phyloP scores from a whole-genome alignment of 2,113 vertebrate species.

The Oncorhynchus keta region DNA sequence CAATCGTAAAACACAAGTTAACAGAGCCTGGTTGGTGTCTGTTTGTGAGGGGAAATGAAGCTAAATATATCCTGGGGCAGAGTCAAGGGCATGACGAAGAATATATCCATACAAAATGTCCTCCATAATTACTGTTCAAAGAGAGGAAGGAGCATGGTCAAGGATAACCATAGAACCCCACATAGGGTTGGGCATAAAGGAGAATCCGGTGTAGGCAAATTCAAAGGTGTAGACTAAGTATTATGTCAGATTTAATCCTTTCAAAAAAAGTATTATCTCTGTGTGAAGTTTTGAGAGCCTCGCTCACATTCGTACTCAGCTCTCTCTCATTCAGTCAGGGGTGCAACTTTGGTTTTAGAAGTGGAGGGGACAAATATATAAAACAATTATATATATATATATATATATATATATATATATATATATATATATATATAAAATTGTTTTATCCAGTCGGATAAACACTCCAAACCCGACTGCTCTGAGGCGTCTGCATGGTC shows the following conservation, averaged over 20 bases:
- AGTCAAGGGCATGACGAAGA: neutral
- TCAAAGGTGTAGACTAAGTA: too few species aligned
- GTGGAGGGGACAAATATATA: too few species aligned
- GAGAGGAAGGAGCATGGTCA: neutral
- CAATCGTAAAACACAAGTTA: neutral
- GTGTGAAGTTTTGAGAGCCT: neutral
- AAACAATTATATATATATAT: too few species aligned
- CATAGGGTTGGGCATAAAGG: too few species aligned
- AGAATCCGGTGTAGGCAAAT: too few species aligned
- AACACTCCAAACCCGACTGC: too few species aligned
- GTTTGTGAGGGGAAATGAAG: neutral
- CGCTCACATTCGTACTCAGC: slow-evolving; percentile 33
- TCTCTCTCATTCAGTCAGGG: slow-evolving; percentile 27
- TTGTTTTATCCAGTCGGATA: too few species aligned
- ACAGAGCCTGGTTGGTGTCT: too few species aligned
- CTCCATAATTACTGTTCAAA: neutral
- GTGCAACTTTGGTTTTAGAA: too few species aligned
- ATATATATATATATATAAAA: too few species aligned
- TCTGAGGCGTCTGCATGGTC: too few species aligned
- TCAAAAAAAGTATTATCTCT: neutral
- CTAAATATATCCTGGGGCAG: neutral
- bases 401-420: too few species aligned
- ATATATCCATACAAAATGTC: neutral
- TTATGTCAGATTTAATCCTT: neutral
- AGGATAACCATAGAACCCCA: neutral